Conservation (phyloP, 1,140 invertebrate species). For the Zophobas morio region DNA sequence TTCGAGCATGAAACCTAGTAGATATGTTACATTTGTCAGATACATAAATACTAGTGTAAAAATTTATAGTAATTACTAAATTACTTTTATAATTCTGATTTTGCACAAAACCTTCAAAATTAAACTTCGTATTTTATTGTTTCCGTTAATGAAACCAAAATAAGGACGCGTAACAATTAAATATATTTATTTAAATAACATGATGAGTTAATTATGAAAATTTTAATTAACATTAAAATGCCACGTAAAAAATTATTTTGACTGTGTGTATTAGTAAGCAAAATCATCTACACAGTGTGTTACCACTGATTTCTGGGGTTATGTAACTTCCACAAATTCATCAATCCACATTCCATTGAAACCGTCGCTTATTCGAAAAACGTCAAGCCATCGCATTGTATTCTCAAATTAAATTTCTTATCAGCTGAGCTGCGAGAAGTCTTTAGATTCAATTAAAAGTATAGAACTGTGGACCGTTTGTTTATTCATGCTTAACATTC, state of each 20-base stretch:
- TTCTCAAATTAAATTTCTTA: slow-evolving; percentile 30
- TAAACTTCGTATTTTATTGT: not conserved
- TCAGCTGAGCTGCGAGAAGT: not conserved
- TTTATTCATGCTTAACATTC: no score
- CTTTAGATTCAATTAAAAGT: slow-evolving; percentile 29
- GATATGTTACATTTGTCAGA: no score
- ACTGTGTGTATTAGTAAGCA: no score
- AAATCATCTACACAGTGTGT: not conserved
- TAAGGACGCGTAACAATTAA: not conserved
- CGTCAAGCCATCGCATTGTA: slow-evolving; percentile 17
- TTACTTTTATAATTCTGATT: no score
- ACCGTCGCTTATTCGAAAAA: slow-evolving; percentile 17
- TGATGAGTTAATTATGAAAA: no score
- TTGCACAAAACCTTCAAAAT: slow-evolving; percentile 7
- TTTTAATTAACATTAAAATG: no score
- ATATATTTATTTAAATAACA: not conserved
- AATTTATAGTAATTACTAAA: no score
- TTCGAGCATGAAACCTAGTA: no score
- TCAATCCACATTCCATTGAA: slow-evolving; percentile 29
- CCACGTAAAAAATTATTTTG: no score
- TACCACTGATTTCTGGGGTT: slow-evolving; percentile 2
- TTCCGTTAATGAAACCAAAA: slow-evolving; percentile 1
- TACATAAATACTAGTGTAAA: no score
- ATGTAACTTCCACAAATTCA: slow-evolving; percentile 19
- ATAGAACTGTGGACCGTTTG: not conserved